Percentiles rank a stretch among this genome's conserved stretches.
Conservation (phyloP, 1,140 invertebrate species). For the Sitodiplosis mosellana region DNA sequence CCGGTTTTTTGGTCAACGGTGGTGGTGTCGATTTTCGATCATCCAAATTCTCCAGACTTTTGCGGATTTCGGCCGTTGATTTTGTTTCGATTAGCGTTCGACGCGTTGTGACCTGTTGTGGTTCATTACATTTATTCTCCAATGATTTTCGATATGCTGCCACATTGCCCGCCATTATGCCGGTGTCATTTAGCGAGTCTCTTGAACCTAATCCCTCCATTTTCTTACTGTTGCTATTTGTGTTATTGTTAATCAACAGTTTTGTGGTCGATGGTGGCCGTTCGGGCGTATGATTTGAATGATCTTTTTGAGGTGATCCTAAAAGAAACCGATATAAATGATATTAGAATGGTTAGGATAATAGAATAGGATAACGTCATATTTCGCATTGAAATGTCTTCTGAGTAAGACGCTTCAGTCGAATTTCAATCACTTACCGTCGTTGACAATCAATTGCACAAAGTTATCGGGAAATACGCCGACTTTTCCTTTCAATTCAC, state of each 20-base stretch:
- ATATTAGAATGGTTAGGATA: no score
- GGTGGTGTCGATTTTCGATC: constrained; percentile 20
- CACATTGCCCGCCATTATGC: constrained; percentile 22
- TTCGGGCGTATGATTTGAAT: neutral
- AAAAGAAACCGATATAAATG: neutral
- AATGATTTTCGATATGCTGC: constrained; percentile 30
- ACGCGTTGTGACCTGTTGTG: constrained; percentile 9
- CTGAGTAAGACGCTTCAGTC: no score
- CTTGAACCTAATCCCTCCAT: constrained; percentile 24
- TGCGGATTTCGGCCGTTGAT: constrained; percentile 13
- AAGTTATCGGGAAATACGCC: constrained; percentile 98
- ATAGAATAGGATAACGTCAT: no score
- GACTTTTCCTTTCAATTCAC: constrained; percentile 70
- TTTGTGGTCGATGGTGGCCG: constrained; percentile 14
- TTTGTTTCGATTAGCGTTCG: constrained; percentile 5
- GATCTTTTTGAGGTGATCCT: neutral
- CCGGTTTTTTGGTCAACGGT: constrained; percentile 35
- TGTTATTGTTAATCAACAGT: constrained; percentile 19
- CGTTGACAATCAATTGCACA: constrained; percentile 27
- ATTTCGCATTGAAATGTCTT: no score
- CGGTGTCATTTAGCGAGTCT: constrained; percentile 24
- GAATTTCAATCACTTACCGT: no score
- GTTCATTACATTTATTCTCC: constrained; percentile 25
- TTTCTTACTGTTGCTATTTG: constrained; percentile 4
- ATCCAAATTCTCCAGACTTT: constrained; percentile 22